phyloP scores from a whole-genome alignment of 2,888 invertebrate genomes.

The Cantharis rustica region DNA sequence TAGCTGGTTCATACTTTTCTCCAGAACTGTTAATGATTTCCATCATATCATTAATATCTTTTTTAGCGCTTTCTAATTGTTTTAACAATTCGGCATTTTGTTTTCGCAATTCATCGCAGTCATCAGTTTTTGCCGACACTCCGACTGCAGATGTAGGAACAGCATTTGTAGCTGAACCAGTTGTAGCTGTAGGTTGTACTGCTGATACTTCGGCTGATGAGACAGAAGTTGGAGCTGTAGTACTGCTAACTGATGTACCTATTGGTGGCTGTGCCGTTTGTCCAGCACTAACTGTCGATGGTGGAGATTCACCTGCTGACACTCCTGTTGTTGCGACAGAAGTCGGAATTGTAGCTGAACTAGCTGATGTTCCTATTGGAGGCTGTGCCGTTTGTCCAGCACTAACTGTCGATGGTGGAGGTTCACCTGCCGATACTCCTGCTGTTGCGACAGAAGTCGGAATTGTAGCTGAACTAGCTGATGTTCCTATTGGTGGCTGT shows the following conservation, averaged over 20 bases:
- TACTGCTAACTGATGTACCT: not conserved
- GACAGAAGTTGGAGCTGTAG: not conserved
- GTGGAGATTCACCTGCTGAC: not conserved
- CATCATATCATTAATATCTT: slow-evolving; percentile 38
- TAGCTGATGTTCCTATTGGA: not conserved
- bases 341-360: not conserved
- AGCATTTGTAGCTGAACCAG: not conserved
- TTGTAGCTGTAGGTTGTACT: not conserved
- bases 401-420: not conserved
- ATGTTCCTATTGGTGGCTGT: too few species aligned
- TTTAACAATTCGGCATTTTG: not conserved
- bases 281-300: not conserved
- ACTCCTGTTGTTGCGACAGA: not conserved
- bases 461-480: not conserved
- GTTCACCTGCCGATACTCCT: not conserved
- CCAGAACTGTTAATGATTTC: slow-evolving; percentile 33
- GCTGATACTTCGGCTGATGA: not conserved
- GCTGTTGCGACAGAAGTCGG: not conserved
- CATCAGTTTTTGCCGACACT: not conserved
- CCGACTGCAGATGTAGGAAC: not conserved
- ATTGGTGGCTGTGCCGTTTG: not conserved
- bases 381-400: not conserved
- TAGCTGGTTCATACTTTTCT: slow-evolving; percentile 24
- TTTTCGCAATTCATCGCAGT: not conserved
- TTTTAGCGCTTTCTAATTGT: slow-evolving; percentile 22